These are phyloP conservation scores for Drosophila suzukii DNA, from an alignment of 1,140 invertebrate species.

Conservation along the genomic window DNA sequence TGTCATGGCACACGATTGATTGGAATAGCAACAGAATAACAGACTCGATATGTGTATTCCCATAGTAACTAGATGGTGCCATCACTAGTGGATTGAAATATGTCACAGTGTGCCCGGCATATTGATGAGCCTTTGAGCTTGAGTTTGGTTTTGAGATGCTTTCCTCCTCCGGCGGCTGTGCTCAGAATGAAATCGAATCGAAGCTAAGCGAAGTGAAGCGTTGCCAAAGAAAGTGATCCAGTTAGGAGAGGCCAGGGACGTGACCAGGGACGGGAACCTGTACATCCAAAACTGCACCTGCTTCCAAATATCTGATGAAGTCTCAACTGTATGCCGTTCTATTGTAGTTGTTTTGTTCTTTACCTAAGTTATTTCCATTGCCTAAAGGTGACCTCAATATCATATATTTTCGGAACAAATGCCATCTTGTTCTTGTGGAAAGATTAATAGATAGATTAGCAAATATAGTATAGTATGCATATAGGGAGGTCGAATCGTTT, in stretches of 20 bases:
- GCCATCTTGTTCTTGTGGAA: neutral
- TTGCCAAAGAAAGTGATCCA: slow-evolving; percentile 60
- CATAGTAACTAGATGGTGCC: slow-evolving; percentile 6
- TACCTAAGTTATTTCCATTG: neutral
- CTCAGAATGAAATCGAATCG: slow-evolving; percentile 49
- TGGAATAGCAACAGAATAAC: no score
- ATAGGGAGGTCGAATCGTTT: no score
- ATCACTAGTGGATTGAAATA: slow-evolving; percentile 19
- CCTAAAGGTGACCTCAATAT: slow-evolving; percentile 2
- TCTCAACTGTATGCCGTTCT: neutral
- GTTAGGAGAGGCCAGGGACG: slow-evolving; percentile 39
- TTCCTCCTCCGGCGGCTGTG: slow-evolving; percentile 32
- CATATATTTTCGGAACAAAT: neutral
- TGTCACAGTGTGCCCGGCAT: slow-evolving; percentile 28
- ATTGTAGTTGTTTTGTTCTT: neutral
- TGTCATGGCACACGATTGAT: no score
- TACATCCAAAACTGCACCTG: slow-evolving; percentile 16
- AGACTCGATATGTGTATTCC: no score
- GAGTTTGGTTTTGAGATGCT: slow-evolving; percentile 10
- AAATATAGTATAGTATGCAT: no score
- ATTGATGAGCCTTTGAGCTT: slow-evolving; percentile 31
- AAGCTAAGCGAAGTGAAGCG: slow-evolving; percentile 8
- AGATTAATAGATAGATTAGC: no score
- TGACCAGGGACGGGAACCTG: slow-evolving; percentile 39
- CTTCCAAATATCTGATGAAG: neutral